phyloP scores from a whole-genome alignment of 2,797 vertebrate genomes.

The Sciurus carolinensis region DNA sequence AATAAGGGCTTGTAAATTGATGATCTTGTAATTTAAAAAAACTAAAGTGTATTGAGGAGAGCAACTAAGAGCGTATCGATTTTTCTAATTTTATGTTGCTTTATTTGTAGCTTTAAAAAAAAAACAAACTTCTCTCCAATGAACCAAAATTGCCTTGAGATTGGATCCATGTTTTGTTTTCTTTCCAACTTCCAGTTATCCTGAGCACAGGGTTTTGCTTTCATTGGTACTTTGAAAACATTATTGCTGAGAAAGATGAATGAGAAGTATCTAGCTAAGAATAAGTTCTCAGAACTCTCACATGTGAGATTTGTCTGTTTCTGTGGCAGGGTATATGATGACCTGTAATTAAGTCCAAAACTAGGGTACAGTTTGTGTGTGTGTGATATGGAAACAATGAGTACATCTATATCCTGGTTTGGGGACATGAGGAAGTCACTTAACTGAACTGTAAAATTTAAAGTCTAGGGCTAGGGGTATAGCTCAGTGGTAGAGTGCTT shows the following conservation, averaged over 20 bases:
- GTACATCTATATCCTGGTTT: background rate
- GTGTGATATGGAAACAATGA: background rate
- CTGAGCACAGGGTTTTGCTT: background rate
- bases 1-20: constrained; percentile 64
- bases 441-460: background rate
- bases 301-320: constrained; percentile 2
- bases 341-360: background rate
- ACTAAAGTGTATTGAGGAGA: constrained; percentile 30
- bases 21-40: background rate
- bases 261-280: background rate
- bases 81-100: constrained; percentile 56
- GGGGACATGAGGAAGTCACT: background rate
- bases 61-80: background rate
- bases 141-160: background rate
- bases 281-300: constrained; percentile 12
- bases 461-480: background rate
- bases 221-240: constrained; percentile 28
- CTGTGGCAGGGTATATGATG: background rate
- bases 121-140: constrained; percentile 32
- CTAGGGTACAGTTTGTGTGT: background rate
- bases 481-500: background rate
- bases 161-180: background rate
- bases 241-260: background rate
- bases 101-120: constrained; percentile 26
- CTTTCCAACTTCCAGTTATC: background rate